Evolutionary conservation across 2,113 vertebrate genomes (phyloP).

Genomic region (Hippopotamus amphibius): DNA sequence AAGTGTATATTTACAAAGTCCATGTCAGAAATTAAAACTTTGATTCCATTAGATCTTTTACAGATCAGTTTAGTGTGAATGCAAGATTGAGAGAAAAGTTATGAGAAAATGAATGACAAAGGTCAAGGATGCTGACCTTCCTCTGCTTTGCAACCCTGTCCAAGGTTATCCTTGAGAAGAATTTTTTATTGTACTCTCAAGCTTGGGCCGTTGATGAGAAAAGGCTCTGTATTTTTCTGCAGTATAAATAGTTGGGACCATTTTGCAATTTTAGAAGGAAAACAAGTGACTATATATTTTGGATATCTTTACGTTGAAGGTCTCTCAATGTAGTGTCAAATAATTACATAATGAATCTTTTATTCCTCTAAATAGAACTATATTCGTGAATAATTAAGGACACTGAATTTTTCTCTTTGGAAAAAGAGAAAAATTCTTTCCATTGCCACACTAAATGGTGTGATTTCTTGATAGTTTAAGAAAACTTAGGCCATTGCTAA

Average conservation of each 20-base stretch:
- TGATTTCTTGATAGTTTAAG: constrained; percentile 2
- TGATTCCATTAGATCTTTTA: background rate
- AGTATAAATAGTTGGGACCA: background rate
- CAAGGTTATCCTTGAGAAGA: background rate
- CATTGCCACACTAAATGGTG: background rate
- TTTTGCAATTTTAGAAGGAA: constrained; percentile 48
- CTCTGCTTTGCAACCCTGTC: background rate
- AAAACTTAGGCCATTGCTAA: background rate
- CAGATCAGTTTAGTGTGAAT: background rate
- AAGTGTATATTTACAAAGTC: background rate
- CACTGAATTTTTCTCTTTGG: background rate
- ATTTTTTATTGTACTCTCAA: background rate
- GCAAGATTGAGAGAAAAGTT: background rate
- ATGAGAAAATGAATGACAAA: background rate
- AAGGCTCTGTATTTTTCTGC: background rate
- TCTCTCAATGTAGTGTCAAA: background rate
- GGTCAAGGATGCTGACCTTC: background rate
- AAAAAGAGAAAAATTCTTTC: background rate
- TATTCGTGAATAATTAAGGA: background rate
- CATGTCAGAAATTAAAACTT: background rate
- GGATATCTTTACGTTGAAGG: background rate
- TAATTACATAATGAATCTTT: background rate
- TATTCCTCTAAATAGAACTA: background rate
- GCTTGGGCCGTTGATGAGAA: background rate
- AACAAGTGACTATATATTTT: background rate